Conservation (phyloP, 2,797 vertebrate genomes). For the Chelidonichthys spinosus region DNA sequence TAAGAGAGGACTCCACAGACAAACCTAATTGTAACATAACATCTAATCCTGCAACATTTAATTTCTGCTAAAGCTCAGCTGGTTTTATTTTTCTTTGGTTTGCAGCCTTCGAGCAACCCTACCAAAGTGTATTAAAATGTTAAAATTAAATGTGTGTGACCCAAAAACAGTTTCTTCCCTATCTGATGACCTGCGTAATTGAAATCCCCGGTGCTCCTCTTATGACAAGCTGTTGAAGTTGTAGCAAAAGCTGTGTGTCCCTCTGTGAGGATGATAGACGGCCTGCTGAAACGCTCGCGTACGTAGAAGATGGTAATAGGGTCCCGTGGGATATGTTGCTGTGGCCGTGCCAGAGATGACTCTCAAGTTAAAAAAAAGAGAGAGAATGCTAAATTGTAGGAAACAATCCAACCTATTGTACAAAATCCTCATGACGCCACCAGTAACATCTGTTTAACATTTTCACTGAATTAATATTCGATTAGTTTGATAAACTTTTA, state of each 20-base stretch:
- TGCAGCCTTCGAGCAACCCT: slow-evolving; percentile 21
- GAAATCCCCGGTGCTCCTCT: slow-evolving; percentile 63
- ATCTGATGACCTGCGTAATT: slow-evolving; percentile 67
- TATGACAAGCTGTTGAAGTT: slow-evolving; percentile 75
- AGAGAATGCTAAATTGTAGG: slow-evolving; percentile 60
- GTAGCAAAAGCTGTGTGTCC: slow-evolving; percentile 63
- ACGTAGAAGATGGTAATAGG: slow-evolving; percentile 79
- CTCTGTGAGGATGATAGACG: slow-evolving; percentile 77
- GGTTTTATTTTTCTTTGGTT: slow-evolving; percentile 29
- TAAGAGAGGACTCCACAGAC: slow-evolving; percentile 40
- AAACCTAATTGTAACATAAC: slow-evolving; percentile 45
- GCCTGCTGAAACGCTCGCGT: slow-evolving; percentile 76
- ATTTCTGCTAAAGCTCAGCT: neutral
- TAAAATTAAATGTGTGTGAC: slow-evolving; percentile 58
- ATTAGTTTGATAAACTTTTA: slow-evolving; percentile 3
- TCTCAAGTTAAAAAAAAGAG: slow-evolving; percentile 42
- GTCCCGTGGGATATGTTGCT: slow-evolving; percentile 77
- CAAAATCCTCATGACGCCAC: slow-evolving; percentile 25
- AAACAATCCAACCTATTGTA: slow-evolving; percentile 55
- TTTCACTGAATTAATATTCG: slow-evolving; percentile 9
- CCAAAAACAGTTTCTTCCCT: slow-evolving; percentile 57
- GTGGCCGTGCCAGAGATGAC: slow-evolving; percentile 42
- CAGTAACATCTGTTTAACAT: slow-evolving; percentile 23
- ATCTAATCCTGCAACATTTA: slow-evolving; percentile 10
- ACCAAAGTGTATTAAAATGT: slow-evolving; percentile 31